These are phyloP conservation scores for Mamestra brassicae DNA, from an alignment of 2,888 invertebrate species.

Conservation along the genomic window DNA sequence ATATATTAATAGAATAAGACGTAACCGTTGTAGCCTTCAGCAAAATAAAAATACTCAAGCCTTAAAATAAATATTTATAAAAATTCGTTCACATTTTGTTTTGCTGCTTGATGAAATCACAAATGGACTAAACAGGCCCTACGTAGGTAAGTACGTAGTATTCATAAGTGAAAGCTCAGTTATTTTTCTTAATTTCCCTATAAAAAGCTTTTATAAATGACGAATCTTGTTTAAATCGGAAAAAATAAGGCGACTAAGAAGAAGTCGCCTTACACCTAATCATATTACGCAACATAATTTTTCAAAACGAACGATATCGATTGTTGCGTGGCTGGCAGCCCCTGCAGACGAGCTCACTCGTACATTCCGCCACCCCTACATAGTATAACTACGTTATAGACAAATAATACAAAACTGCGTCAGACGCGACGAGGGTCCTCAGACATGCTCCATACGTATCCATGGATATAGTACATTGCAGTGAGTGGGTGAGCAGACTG, in stretches of 20 bases:
- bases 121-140: background rate
- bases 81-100: background rate
- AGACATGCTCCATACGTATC: conserved; percentile 78
- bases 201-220: background rate
- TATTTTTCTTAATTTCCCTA: background rate
- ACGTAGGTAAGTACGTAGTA: too few species aligned
- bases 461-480: conserved; percentile 84
- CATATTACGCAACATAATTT: conserved; percentile 9
- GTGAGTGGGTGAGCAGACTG: conserved; percentile 90
- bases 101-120: background rate
- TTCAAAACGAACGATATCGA: conserved; percentile 66
- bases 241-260: background rate
- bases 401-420: conserved; percentile 84
- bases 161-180: background rate
- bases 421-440: conserved; percentile 87
- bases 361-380: conserved; percentile 73
- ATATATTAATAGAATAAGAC: background rate
- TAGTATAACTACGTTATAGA: conserved; percentile 75
- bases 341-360: conserved; percentile 78
- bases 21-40: background rate
- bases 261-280: conserved; percentile 3
- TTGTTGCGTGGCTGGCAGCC: conserved; percentile 72
- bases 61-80: background rate
- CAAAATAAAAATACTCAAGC: background rate
- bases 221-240: background rate